Percentiles rank a stretch among this genome's conserved stretches.
phyloP scores from a whole-genome alignment of 30 jellyfish, hydroid and myxozoan genomes.

The Cassiopea xamachana region DNA sequence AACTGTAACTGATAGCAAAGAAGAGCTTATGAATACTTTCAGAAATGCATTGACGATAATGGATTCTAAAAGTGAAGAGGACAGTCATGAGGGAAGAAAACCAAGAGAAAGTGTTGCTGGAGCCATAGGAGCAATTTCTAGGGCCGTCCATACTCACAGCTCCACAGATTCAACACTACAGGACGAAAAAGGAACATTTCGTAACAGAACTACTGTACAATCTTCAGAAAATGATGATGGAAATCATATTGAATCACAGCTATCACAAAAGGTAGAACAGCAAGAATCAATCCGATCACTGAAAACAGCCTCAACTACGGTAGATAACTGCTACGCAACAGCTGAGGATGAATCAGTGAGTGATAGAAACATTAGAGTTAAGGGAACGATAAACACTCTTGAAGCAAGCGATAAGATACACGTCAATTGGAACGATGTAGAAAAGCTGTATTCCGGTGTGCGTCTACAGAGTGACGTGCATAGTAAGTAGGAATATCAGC shows the following conservation, averaged over 20 bases:
- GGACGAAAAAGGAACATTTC: background rate
- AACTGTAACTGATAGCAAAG: background rate
- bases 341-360: slow-evolving; percentile 51
- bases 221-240: background rate
- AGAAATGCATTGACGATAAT: background rate
- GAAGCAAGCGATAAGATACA: slow-evolving; percentile 21
- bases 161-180: slow-evolving; percentile 1
- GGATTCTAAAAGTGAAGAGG: background rate
- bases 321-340: slow-evolving; percentile 43
- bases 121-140: slow-evolving; percentile 6
- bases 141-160: slow-evolving; percentile 13
- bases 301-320: slow-evolving; percentile 29
- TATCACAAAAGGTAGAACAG: background rate
- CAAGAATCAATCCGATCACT: slow-evolving; percentile 21
- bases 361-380: slow-evolving; percentile 35
- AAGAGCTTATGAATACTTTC: background rate
- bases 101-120: background rate
- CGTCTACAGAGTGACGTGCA: slow-evolving; percentile 40
- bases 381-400: slow-evolving; percentile 14
- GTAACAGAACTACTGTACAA: slow-evolving; percentile 20
- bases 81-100: background rate
- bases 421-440: slow-evolving; percentile 35
- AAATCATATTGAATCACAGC: background rate
- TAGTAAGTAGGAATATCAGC: background rate
- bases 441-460: slow-evolving; percentile 26